Evolutionary conservation across 2,797 vertebrate genomes (phyloP).

Genomic region (Cyprinella venusta): DNA sequence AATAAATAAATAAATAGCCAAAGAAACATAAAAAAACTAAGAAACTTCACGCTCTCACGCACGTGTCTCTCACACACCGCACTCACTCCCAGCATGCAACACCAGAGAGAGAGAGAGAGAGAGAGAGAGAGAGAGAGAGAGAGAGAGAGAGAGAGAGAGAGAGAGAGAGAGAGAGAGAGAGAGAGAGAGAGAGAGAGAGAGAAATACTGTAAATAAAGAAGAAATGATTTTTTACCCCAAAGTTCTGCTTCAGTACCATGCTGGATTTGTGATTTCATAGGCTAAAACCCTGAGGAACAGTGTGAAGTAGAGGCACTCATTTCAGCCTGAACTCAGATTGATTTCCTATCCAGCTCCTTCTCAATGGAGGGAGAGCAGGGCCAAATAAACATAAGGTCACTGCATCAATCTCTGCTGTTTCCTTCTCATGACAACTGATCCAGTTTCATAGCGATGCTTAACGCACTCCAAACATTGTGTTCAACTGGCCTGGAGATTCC

Average conservation of each 20-base stretch:
- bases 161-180: too few relatives aligned
- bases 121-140: too few relatives aligned
- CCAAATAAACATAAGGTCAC: slow-evolving; percentile 66
- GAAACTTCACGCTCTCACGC: too few relatives aligned
- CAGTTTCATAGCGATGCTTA: slow-evolving; percentile 51
- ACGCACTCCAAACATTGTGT: slow-evolving; percentile 26
- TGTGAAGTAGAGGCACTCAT: slow-evolving; percentile 52
- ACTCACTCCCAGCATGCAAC: too few relatives aligned
- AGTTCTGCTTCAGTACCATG: slow-evolving; percentile 52
- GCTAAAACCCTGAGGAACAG: slow-evolving; percentile 42
- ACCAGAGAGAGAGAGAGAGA: too few relatives aligned
- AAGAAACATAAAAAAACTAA: too few relatives aligned
- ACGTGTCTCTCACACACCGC: too few relatives aligned
- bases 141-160: too few relatives aligned
- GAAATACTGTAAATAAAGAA: slow-evolving; percentile 50
- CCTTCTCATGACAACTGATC: slow-evolving; percentile 54
- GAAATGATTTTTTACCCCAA: slow-evolving; percentile 7
- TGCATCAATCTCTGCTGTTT: slow-evolving; percentile 59
- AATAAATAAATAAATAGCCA: too few relatives aligned
- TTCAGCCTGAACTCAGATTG: slow-evolving; percentile 62
- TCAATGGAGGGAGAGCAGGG: slow-evolving; percentile 51
- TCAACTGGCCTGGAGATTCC: slow-evolving; percentile 27
- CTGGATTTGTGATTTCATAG: slow-evolving; percentile 59
- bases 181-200: neutral
- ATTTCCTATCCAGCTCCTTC: slow-evolving; percentile 58